Percentiles rank a stretch among this genome's conserved stretches.
Conservation (phyloP, 2,797 vertebrate species). For the Gymnodraco acuticeps region DNA sequence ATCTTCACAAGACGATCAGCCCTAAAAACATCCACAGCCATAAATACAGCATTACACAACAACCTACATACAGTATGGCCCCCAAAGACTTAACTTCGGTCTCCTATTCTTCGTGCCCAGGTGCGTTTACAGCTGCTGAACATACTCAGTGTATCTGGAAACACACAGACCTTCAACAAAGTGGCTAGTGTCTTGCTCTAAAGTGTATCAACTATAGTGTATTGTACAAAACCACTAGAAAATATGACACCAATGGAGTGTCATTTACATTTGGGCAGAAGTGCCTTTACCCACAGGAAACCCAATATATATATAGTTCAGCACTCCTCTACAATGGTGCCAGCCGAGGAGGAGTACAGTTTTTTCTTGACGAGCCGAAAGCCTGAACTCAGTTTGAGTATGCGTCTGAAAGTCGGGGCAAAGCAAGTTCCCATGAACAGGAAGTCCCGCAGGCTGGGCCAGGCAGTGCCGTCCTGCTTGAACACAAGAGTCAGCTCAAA, state of each 20-base stretch:
- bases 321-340: constrained; percentile 89
- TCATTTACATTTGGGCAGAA: constrained; percentile 73
- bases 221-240: constrained; percentile 75
- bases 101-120: constrained; percentile 33
- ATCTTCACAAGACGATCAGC: constrained; percentile 55
- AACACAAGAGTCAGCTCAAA: constrained; percentile 92
- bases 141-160: constrained; percentile 57
- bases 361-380: constrained; percentile 92
- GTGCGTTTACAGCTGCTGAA: constrained; percentile 55
- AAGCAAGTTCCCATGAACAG: constrained; percentile 88
- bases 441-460: constrained; percentile 89
- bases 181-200: constrained; percentile 68
- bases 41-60: constrained; percentile 54
- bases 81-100: constrained; percentile 43
- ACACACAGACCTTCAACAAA: constrained; percentile 64
- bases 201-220: constrained; percentile 53
- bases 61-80: constrained; percentile 57
- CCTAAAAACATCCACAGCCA: constrained; percentile 51
- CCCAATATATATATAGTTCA: constrained; percentile 63
- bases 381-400: constrained; percentile 89
- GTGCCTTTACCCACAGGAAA: constrained; percentile 67
- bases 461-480: constrained; percentile 89
- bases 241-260: constrained; percentile 61
- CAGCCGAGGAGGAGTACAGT: constrained; percentile 89
- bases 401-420: constrained; percentile 80